A percentile compares a stretch with the other conserved stretches of the same genome.
Conservation (phyloP, 2,888 invertebrate species). For the Agrilus cyanescens region DNA sequence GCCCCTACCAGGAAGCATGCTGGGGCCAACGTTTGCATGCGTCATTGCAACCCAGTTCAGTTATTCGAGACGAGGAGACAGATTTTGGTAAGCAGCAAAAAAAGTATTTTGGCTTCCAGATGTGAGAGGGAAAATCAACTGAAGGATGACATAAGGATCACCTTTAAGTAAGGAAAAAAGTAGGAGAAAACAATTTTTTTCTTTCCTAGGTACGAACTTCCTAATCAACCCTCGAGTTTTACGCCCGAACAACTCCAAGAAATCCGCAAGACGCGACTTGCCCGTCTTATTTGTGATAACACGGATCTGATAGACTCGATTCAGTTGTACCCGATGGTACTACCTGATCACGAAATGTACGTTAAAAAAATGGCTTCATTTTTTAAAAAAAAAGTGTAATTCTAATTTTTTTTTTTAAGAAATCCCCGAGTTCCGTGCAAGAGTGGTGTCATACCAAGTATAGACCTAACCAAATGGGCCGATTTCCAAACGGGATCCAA, state of each 20-base stretch:
- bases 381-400: background rate
- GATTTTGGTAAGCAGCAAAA: slow-evolving; percentile 73
- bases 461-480: slow-evolving; percentile 85
- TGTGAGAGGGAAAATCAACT: too few relatives aligned
- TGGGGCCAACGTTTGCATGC: slow-evolving; percentile 91
- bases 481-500: slow-evolving; percentile 41
- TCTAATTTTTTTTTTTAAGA: slow-evolving; percentile 42
- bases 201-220: slow-evolving; percentile 62
- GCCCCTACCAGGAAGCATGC: slow-evolving; percentile 80
- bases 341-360: slow-evolving; percentile 89
- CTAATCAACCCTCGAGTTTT: slow-evolving; percentile 85
- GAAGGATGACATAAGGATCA: background rate
- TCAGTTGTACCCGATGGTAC: slow-evolving; percentile 83
- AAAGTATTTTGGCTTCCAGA: too few relatives aligned
- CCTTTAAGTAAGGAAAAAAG: background rate
- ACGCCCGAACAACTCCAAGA: slow-evolving; percentile 76
- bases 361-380: slow-evolving; percentile 30
- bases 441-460: slow-evolving; percentile 74
- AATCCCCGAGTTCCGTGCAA: slow-evolving; percentile 89
- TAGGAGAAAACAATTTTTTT: background rate
- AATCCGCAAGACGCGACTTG: slow-evolving; percentile 66
- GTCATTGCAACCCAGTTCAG: slow-evolving; percentile 89
- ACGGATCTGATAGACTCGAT: slow-evolving; percentile 85
- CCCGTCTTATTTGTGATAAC: slow-evolving; percentile 82
- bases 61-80: slow-evolving; percentile 76